A percentile compares a stretch with the other conserved stretches of the same genome.
Conservation (phyloP, 2,797 vertebrate species). For the Neopelma chrysocephalum region DNA sequence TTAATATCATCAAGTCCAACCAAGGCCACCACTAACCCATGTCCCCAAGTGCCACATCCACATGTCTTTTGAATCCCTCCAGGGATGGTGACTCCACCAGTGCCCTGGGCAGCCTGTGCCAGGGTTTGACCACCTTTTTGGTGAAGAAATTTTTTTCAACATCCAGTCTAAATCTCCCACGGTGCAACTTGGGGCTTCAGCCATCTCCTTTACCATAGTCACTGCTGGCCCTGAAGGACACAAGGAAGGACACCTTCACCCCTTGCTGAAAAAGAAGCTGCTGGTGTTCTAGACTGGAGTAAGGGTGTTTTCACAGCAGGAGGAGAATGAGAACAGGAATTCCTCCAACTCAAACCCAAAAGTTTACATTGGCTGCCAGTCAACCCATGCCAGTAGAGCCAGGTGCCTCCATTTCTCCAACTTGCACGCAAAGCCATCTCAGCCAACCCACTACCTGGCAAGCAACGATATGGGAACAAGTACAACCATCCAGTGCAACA, state of each 20-base stretch:
- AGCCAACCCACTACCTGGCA: not conserved
- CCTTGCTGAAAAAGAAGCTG: not conserved
- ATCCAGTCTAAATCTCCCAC: not conserved
- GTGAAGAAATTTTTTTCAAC: not conserved
- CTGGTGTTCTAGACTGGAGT: not conserved
- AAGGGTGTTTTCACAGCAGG: not conserved
- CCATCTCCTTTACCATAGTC: not conserved
- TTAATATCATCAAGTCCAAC: not conserved
- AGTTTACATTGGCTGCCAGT: conserved; percentile 28
- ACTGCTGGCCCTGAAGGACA: not conserved
- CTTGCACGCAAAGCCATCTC: not conserved
- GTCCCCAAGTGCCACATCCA: not conserved
- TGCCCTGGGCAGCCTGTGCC: not conserved
- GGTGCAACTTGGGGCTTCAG: not conserved
- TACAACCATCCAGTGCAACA: fast-evolving
- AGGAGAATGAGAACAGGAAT: not conserved
- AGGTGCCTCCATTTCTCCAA: not conserved
- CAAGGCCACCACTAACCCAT: not conserved
- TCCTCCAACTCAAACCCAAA: not conserved
- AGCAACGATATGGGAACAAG: fast-evolving
- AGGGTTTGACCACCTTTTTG: not conserved
- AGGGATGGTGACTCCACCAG: not conserved
- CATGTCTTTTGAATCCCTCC: not conserved
- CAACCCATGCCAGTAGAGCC: not conserved
- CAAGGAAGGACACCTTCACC: not conserved